Conservation (phyloP, 2,113 vertebrate genomes). For the Chunga burmeisteri region DNA sequence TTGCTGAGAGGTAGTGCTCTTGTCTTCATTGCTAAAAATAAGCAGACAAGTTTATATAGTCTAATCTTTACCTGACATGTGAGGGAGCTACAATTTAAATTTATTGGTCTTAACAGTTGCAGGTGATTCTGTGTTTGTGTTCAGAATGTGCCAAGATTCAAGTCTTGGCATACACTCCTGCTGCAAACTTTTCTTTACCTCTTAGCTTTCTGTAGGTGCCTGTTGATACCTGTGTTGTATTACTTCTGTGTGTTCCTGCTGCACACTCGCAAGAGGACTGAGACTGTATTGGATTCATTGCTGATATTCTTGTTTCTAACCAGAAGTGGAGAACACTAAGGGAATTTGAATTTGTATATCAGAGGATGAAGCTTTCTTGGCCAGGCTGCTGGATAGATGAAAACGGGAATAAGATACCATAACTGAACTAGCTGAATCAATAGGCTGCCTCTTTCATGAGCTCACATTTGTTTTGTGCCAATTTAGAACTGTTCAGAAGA, state of each 20-base stretch:
- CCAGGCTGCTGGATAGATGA: neutral
- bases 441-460: neutral
- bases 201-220: neutral
- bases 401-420: neutral
- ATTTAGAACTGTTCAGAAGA: neutral
- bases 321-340: neutral
- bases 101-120: neutral
- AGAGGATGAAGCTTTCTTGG: neutral
- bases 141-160: neutral
- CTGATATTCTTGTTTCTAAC: neutral
- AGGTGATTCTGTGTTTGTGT: neutral
- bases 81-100: neutral
- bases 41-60: neutral
- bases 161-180: neutral
- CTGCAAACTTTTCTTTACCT: neutral
- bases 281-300: neutral
- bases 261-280: accelerated
- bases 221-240: neutral
- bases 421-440: neutral
- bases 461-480: accelerated
- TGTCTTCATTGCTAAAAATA: neutral
- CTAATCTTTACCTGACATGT: neutral
- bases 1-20: neutral
- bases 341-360: neutral
- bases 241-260: neutral